Base-by-base conservation (phyloP, 2,888 invertebrate genomes). In the Elmis aenea region DNA sequence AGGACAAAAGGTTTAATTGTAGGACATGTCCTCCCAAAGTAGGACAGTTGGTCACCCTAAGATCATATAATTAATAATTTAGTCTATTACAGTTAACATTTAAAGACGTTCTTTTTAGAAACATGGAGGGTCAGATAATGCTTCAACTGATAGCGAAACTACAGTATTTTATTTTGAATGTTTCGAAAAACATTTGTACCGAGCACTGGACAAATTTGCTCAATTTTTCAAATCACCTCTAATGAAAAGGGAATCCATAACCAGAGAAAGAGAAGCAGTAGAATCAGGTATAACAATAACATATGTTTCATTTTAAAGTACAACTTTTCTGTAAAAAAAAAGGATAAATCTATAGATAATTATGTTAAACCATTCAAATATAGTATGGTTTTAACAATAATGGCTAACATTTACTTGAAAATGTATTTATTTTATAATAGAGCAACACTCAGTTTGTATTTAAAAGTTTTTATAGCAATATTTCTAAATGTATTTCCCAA, bases 111-210 rank as follows among this genome's bases (percentile, higher is more conserved):
- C 59, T 43, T 62, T 69, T 20, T 61, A 77, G 72, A 85, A 83
- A 73, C 81, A 83, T 61, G 91, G 92, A 2, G 94, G 93, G 3
- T 81, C 79, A 5, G 83, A 84, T 59, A 93, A 93, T 63, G 93
- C 92, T 1, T 79, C 81, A 16, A 94, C 94, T 0, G 91, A 90
- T 58, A 82, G 81, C 62, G 92, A 93, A 65, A 76, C 79, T 54
- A 94, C 93, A 0, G 79, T 83, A 1, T 94, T 91, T 68, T 85
- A 90, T 64, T 92, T 94, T 66, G 91, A 91, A 61, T 81, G 91
- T 46, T 82, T 85, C 37, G 85, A 88, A 63, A 81, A 84, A 55
- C 73, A 86, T 62, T 74, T 94, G 13, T 71, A 74, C 1, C 76
- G 79, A 30, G 84, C 85, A 0, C 72, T 94, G 62, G 90, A 93